A percentile compares a stretch with the other conserved stretches of the same genome.
These are phyloP conservation scores for Caenorhabditis sulstoni DNA, from an alignment of 2,888 invertebrate genomes.

Conservation along the genomic window DNA sequence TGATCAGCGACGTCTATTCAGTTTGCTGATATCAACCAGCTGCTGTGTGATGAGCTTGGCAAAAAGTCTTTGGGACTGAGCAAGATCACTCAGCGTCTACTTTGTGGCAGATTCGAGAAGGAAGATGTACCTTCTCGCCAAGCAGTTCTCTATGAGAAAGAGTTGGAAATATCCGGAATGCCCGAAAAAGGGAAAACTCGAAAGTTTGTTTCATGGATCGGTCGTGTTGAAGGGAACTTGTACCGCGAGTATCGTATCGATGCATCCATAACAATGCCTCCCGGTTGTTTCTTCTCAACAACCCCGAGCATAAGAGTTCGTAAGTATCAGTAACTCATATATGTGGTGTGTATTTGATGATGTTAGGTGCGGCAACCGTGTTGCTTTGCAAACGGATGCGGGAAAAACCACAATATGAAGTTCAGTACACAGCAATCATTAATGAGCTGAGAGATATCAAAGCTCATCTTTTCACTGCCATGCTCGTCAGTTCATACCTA, in stretches of 20 bases:
- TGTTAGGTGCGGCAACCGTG: background rate
- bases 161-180: background rate
- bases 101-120: background rate
- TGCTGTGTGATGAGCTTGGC: too few relatives aligned
- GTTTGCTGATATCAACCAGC: background rate
- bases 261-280: background rate
- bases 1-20: background rate
- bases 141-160: background rate
- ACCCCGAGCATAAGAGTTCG: background rate
- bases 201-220: background rate
- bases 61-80: background rate
- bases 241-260: constrained; percentile 12
- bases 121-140: background rate
- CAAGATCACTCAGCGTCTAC: background rate
- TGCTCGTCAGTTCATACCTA: background rate
- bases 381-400: background rate
- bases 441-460: background rate
- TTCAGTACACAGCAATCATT: background rate
- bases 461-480: background rate
- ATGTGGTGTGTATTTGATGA: too few relatives aligned
- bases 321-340: too few relatives aligned
- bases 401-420: background rate
- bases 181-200: background rate
- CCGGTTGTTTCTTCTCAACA: background rate
- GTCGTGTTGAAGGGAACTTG: background rate